phyloP scores from a whole-genome alignment of 2,888 invertebrate species.

The Melangyna quadrimaculata region DNA sequence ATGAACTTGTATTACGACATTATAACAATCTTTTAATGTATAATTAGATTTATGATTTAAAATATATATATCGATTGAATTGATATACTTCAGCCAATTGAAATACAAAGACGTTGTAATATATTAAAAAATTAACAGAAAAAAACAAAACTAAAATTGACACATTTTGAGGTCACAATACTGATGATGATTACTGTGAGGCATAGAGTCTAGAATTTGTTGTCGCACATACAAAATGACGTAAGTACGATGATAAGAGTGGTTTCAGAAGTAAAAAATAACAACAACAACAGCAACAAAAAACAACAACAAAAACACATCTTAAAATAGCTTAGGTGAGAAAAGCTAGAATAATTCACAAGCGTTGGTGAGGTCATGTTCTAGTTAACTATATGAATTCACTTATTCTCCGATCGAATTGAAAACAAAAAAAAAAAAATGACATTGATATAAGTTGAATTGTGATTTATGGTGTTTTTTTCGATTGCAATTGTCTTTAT shows the following conservation, averaged over 20 bases:
- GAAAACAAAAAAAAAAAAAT: neutral
- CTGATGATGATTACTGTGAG: slow-evolving; percentile 39
- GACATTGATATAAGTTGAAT: slow-evolving; percentile 43
- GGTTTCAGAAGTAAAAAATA: slow-evolving; percentile 18
- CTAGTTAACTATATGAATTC: slow-evolving; percentile 32
- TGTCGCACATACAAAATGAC: slow-evolving; percentile 30
- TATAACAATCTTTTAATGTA: neutral
- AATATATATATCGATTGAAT: neutral
- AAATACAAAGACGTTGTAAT: neutral
- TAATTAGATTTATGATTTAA: neutral
- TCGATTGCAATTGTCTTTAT: neutral
- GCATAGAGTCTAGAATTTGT: neutral
- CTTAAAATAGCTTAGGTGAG: slow-evolving; percentile 3
- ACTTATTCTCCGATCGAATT: neutral
- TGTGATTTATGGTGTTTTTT: neutral
- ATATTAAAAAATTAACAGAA: neutral
- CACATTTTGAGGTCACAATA: slow-evolving; percentile 38
- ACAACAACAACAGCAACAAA: neutral
- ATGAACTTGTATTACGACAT: neutral
- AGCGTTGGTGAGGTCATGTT: slow-evolving; percentile 68
- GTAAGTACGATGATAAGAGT: slow-evolving; percentile 48
- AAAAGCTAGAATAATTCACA: slow-evolving; percentile 34
- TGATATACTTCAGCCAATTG: slow-evolving; percentile 12
- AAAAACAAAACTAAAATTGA: neutral
- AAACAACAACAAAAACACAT: neutral